Evolutionary conservation across 2,113 vertebrate species (phyloP).

Genomic region (Xiphophorus hellerii): DNA sequence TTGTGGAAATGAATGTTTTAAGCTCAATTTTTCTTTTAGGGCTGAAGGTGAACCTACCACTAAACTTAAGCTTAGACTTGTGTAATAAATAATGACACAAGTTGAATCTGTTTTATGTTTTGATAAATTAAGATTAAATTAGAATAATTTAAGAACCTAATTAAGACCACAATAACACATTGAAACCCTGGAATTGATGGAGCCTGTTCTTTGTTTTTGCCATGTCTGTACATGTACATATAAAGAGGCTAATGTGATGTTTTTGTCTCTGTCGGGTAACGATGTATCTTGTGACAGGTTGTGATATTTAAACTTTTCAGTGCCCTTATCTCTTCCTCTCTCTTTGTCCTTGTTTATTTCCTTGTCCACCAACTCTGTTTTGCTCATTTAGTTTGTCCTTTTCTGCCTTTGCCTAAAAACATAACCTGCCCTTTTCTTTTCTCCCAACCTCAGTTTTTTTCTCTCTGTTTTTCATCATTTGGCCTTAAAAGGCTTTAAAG

Average conservation of each 20-base stretch:
- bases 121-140: neutral
- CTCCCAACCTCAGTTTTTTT: slow-evolving; percentile 8
- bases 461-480: slow-evolving; percentile 1
- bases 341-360: slow-evolving; percentile 4
- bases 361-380: neutral
- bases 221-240: neutral
- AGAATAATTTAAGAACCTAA: neutral
- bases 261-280: neutral
- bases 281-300: neutral
- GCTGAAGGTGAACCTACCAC: too few species aligned
- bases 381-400: neutral
- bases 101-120: too few species aligned
- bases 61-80: too few species aligned
- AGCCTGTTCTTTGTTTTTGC: neutral
- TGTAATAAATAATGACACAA: too few species aligned
- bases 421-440: neutral
- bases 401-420: slow-evolving; percentile 7
- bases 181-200: neutral
- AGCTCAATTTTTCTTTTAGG: neutral
- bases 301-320: slow-evolving; percentile 12
- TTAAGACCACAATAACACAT: neutral
- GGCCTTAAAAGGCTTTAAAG: slow-evolving; percentile 41
- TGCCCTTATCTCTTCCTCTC: neutral
- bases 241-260: neutral
- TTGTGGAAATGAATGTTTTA: neutral